Conservation (phyloP, 2,888 invertebrate species). For the Stratiomys singularior region DNA sequence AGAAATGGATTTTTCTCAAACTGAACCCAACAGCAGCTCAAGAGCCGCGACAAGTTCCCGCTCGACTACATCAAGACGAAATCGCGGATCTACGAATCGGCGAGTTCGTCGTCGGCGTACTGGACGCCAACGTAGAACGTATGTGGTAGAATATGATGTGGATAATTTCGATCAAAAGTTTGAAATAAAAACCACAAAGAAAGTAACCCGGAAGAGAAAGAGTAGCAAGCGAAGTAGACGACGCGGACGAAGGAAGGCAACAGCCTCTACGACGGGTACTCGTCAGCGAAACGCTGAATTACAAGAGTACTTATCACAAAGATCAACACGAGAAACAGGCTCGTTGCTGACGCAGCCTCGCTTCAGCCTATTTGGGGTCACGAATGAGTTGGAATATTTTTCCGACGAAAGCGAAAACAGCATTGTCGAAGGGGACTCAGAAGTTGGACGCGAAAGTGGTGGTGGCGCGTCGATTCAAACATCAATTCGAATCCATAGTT, state of each 20-base stretch:
- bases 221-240: conserved; percentile 52
- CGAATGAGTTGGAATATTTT: conserved; percentile 78
- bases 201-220: conserved; percentile 64
- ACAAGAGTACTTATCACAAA: conserved; percentile 57
- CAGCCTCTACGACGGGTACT: conserved; percentile 62
- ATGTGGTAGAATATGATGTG: conserved; percentile 74
- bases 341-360: conserved; percentile 62
- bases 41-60: conserved; percentile 57
- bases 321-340: conserved; percentile 55
- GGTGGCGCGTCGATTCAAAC: conserved; percentile 66
- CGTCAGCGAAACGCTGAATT: conserved; percentile 51
- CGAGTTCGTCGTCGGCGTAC: conserved; percentile 57
- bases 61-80: conserved; percentile 52
- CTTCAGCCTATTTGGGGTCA: conserved; percentile 74
- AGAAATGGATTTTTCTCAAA: conserved; percentile 54
- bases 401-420: conserved; percentile 65
- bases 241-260: conserved; percentile 53
- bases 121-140: conserved; percentile 69
- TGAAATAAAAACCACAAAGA: conserved; percentile 69
- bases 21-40: conserved; percentile 29
- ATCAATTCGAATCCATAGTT: conserved; percentile 57
- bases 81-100: conserved; percentile 27
- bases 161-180: conserved; percentile 72
- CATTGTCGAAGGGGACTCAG: conserved; percentile 55
- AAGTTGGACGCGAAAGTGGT: conserved; percentile 58